A percentile compares a stretch with the other conserved stretches of the same genome.
Evolutionary conservation across 2,888 invertebrate species (phyloP).

Genomic region (Thalpophila matura): DNA sequence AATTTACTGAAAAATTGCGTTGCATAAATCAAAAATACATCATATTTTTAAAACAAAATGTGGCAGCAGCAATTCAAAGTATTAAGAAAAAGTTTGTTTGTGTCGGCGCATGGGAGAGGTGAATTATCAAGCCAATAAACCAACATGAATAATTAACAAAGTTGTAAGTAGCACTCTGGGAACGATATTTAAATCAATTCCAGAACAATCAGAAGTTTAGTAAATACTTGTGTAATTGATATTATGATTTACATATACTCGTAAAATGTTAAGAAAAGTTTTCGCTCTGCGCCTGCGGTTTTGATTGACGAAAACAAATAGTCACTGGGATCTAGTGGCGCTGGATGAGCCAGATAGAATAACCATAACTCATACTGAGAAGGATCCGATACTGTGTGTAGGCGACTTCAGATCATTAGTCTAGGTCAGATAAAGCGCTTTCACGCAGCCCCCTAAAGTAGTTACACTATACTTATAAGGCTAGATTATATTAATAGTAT

Average conservation of each 20-base stretch:
- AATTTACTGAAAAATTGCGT: no score
- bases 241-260: not conserved
- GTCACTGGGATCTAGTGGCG: not conserved
- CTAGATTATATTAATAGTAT: no score
- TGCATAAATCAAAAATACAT: no score
- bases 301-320: constrained; percentile 31
- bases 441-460: no score
- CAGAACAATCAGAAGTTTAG: constrained; percentile 7
- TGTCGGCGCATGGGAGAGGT: not conserved
- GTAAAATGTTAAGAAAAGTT: constrained; percentile 17
- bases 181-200: constrained; percentile 15
- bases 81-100: not conserved
- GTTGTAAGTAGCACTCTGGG: constrained; percentile 7
- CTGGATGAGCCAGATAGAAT: constrained; percentile 24
- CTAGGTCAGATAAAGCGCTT: no score
- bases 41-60: no score
- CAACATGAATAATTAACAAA: constrained; percentile 9
- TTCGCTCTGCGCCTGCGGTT: constrained; percentile 19
- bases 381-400: no score
- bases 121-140: not conserved
- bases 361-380: no score
- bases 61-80: no score
- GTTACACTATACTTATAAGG: no score
- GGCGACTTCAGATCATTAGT: no score
- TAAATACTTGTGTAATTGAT: constrained; percentile 4